Base-by-base conservation (phyloP, 2,113 vertebrate genomes). In the Spheniscus mendiculus region DNA sequence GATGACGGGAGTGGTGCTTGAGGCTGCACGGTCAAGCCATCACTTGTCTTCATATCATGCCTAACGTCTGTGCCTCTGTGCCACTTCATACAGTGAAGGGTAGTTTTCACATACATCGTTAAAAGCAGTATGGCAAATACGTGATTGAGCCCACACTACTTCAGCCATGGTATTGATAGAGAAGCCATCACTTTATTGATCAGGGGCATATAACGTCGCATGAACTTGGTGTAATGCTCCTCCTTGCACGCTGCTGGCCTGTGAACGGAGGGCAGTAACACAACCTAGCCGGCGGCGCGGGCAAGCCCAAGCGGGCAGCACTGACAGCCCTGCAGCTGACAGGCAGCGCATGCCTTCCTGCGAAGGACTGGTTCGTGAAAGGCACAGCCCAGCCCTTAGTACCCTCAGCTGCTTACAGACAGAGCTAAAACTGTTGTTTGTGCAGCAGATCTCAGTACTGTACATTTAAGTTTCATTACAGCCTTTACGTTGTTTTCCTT, bases 241-340 rank as follows among this genome's bases (percentile, higher is more conserved):
- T 27, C 42, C 47, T 42, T 27, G 34, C 23, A 38, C 1, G 6
- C 30, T 50, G 32, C 49, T 52, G 47, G 40, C 36, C 32, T 38
- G 36, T 9, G 71, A 72, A 42, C 0, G 1, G 49, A 18, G 30
- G 52, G 18, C 62, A 53, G 42, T 9, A 42, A 34, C 9, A 12
- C 0, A 1, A 38, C 45, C 32, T 6, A 6, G 10, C 16, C 32
- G 36, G 30, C 1, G 2, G n/a, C 2, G 4, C 0, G 2, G 18
- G 15, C 0, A 22, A 61, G 66, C 65, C 47, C 53, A 29, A 15
- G 23, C 1, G 3, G 71, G 55, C 59, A 67, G 34, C 2, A 2
- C 0, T 0, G 45, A 34, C n/a, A 29, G 53, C 70, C 20, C 45
- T 8, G 45, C 34, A 42, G 50, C 50, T 13, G 5, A 42, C 44